Conservation (phyloP, 2,797 vertebrate species). For the Sorex maritimensis region DNA sequence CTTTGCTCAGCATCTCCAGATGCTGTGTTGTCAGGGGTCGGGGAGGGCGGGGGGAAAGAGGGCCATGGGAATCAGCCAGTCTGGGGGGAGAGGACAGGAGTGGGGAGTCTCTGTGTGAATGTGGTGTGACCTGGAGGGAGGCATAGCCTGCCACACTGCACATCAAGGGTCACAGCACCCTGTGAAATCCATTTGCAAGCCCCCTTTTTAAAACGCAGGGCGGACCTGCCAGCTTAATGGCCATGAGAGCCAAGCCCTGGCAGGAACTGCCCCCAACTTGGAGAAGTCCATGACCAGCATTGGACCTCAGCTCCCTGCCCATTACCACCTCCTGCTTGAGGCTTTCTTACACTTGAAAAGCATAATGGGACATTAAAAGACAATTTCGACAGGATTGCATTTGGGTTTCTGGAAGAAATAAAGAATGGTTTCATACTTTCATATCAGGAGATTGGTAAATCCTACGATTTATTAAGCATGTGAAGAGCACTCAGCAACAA, state of each 20-base stretch:
- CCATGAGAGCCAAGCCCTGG: neutral
- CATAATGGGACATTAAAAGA: neutral
- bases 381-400: neutral
- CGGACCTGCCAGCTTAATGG: slow-evolving; percentile 68
- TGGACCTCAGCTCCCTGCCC: neutral
- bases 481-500: neutral
- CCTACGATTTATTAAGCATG: too few relatives aligned
- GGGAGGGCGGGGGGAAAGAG: too few relatives aligned
- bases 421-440: neutral
- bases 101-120: too few relatives aligned
- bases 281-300: too few relatives aligned
- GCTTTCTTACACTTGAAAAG: neutral
- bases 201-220: slow-evolving; percentile 71
- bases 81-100: too few relatives aligned
- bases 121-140: too few relatives aligned
- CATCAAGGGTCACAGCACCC: slow-evolving; percentile 60
- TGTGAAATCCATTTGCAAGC: slow-evolving; percentile 83
- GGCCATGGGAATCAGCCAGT: too few relatives aligned
- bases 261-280: neutral
- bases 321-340: neutral
- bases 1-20: too few relatives aligned
- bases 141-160: neutral
- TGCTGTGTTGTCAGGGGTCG: too few relatives aligned
- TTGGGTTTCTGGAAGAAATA: slow-evolving; percentile 27
- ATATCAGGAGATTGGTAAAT: neutral